These are phyloP conservation scores for Malurus melanocephalus DNA, from an alignment of 2,113 vertebrate species.

Conservation along the genomic window DNA sequence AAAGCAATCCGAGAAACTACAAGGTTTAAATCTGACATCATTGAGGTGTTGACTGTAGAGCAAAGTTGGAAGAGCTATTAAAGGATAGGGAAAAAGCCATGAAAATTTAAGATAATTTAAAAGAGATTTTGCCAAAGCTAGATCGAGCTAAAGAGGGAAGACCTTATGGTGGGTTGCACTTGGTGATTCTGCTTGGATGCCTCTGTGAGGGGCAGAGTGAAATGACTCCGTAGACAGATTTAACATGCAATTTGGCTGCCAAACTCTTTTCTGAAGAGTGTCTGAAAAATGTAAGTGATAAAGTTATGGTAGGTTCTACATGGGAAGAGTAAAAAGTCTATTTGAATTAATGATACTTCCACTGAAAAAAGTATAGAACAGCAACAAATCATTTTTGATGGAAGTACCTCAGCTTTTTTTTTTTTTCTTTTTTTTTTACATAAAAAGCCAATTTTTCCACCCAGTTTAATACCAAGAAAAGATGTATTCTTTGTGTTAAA, in stretches of 20 bases:
- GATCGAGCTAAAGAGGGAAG: neutral
- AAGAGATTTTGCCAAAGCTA: neutral
- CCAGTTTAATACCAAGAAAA: neutral
- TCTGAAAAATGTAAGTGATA: neutral
- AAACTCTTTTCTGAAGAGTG: neutral
- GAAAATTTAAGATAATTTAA: neutral
- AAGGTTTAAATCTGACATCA: neutral
- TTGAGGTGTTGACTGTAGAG: neutral
- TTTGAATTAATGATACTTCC: neutral
- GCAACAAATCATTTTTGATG: neutral
- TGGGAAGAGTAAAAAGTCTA: neutral
- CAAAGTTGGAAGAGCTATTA: neutral
- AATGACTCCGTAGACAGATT: neutral
- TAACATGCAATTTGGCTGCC: neutral
- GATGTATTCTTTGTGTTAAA: neutral
- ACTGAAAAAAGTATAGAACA: neutral
- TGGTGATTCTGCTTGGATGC: neutral
- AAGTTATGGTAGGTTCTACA: neutral
- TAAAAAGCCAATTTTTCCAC: neutral
- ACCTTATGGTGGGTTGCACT: rapidly evolving
- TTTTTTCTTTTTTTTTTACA: neutral
- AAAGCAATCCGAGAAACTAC: neutral
- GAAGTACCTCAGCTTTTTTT: neutral
- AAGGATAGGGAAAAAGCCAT: neutral
- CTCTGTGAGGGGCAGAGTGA: neutral